These are phyloP conservation scores for Sphinx pinastri DNA, from an alignment of 2,888 invertebrate species.

Conservation along the genomic window DNA sequence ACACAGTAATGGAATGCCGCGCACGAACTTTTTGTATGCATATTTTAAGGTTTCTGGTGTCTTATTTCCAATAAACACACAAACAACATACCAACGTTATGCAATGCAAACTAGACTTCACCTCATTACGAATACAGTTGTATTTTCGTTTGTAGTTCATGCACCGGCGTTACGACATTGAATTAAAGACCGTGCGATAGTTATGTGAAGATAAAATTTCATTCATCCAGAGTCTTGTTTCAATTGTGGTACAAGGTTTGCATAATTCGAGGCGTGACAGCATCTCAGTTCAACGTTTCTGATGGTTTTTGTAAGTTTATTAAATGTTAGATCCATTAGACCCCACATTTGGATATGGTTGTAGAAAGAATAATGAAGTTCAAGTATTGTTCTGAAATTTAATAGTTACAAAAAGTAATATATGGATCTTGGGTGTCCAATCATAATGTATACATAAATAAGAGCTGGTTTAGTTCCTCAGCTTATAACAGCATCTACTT, in stretches of 20 bases:
- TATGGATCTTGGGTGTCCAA: too few relatives aligned
- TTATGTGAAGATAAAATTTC: slow-evolving; percentile 54
- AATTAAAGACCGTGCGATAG: slow-evolving; percentile 31
- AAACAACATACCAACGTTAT: slow-evolving; percentile 9
- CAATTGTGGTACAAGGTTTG: slow-evolving; percentile 60
- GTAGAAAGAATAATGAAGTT: too few relatives aligned
- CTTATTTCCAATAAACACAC: slow-evolving; percentile 14
- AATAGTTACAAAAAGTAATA: too few relatives aligned
- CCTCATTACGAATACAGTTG: slow-evolving; percentile 21
- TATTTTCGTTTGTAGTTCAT: slow-evolving; percentile 26
- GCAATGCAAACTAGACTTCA: slow-evolving; percentile 5
- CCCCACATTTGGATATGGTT: too few relatives aligned
- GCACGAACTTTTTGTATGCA: slow-evolving; percentile 7
- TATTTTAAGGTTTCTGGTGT: slow-evolving; percentile 11
- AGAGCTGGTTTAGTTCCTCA: too few relatives aligned
- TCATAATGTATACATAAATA: too few relatives aligned
- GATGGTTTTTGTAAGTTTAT: slow-evolving; percentile 3
- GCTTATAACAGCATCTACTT: too few relatives aligned
- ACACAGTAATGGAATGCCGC: not conserved
- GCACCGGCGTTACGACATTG: slow-evolving; percentile 19
- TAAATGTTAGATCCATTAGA: too few relatives aligned
- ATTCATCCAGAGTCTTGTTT: slow-evolving; percentile 52
- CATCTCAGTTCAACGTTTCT: slow-evolving; percentile 45
- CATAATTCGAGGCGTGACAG: slow-evolving; percentile 56
- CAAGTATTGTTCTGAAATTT: too few relatives aligned